A percentile compares a stretch with the other conserved stretches of the same genome.
These are phyloP conservation scores for Drosophila melanocephala DNA, from an alignment of 2,888 invertebrate species.

Conservation along the genomic window DNA sequence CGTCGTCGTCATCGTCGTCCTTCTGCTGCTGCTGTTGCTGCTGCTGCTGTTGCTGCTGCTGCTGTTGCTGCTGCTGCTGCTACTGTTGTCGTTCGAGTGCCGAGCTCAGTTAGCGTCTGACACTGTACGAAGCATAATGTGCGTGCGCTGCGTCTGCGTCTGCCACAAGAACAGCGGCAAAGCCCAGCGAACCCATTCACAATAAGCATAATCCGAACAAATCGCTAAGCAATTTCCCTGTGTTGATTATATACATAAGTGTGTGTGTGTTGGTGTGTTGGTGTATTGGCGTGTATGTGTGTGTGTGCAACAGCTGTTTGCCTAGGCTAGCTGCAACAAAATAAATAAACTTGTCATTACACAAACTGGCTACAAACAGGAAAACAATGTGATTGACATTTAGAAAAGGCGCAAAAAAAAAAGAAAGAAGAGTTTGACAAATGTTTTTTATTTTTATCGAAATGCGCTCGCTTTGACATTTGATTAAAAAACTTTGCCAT, in stretches of 20 bases:
- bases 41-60: neutral
- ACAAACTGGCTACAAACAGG: conserved; percentile 19
- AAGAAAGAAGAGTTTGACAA: conserved; percentile 18
- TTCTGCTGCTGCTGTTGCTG: neutral
- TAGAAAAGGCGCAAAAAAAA: conserved; percentile 1
- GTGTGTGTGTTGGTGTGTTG: neutral
- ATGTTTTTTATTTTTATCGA: conserved; percentile 18
- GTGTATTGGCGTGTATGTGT: neutral
- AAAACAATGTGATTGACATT: conserved; percentile 26
- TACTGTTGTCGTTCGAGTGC: conserved; percentile 8
- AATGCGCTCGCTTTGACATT: conserved; percentile 41
- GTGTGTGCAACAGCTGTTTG: conserved; percentile 67
- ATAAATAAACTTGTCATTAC: conserved; percentile 45
- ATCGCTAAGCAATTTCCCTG: conserved; percentile 5
- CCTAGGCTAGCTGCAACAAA: conserved; percentile 11
- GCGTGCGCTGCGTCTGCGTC: conserved; percentile 49
- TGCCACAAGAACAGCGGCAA: conserved; percentile 5
- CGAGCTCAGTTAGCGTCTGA: conserved; percentile 65
- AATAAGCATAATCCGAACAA: neutral
- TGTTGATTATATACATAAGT: neutral
- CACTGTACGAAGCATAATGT: conserved; percentile 67
- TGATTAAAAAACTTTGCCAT: conserved; percentile 70
- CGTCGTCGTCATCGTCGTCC: neutral
- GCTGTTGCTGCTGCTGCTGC: conserved; percentile 10
- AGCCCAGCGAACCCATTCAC: conserved; percentile 9